Conservation (phyloP, 2,797 vertebrate species). For the Oophaga sylvatica region DNA sequence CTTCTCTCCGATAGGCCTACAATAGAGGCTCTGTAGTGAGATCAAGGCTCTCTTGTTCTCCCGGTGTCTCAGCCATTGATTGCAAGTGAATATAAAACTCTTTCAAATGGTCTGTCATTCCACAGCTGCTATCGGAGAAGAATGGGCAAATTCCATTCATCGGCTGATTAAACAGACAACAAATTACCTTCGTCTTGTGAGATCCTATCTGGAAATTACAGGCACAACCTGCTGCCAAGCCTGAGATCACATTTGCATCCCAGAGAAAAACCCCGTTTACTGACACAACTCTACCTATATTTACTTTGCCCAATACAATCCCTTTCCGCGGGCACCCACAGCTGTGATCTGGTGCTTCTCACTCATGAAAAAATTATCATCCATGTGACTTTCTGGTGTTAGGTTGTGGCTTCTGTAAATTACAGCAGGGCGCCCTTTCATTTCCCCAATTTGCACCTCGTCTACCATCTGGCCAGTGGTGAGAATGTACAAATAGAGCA, state of each 20-base stretch:
- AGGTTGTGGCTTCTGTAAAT: not conserved
- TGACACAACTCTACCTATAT: not conserved
- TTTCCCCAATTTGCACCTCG: no score
- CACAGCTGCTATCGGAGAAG: constrained; percentile 36
- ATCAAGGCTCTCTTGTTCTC: not conserved
- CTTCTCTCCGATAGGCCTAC: constrained; percentile 3
- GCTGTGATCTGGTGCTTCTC: not conserved
- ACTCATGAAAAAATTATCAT: not conserved
- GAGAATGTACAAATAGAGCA: not conserved
- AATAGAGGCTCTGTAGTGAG: constrained; percentile 39
- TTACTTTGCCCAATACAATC: not conserved
- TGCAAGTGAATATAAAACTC: constrained; percentile 33
- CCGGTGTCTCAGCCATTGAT: constrained; percentile 33
- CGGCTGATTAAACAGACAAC: not conserved
- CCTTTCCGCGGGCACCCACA: not conserved
- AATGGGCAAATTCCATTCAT: constrained; percentile 30
- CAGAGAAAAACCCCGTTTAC: not conserved
- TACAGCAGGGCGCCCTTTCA: not conserved
- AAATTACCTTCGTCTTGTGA: constrained; percentile 3
- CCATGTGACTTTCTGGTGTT: not conserved
- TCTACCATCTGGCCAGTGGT: not conserved
- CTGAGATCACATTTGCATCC: constrained; percentile 8
- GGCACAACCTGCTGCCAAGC: not conserved
- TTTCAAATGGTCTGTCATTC: not conserved
- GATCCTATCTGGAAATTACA: not conserved